Conservation (phyloP, 2,888 invertebrate genomes). For the Shargacucullia verbasci region DNA sequence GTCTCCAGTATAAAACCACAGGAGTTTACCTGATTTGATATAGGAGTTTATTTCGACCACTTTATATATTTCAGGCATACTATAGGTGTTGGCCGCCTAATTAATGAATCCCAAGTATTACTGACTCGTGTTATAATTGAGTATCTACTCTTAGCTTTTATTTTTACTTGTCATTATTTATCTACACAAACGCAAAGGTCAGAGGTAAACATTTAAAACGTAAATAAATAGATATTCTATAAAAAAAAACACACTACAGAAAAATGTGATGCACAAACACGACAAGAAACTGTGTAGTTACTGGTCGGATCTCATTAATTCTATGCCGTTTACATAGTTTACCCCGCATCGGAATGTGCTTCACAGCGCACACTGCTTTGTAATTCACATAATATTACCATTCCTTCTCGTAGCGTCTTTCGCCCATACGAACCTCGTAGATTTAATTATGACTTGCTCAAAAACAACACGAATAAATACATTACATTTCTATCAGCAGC, state of each 20-base stretch:
- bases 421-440: neutral
- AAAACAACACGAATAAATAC: neutral
- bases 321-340: conserved; percentile 32
- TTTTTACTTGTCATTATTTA: conserved; percentile 11
- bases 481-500: neutral
- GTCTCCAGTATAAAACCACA: too few relatives aligned
- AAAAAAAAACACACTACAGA: conserved; percentile 4
- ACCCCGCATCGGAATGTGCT: conserved; percentile 37
- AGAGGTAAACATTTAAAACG: neutral
- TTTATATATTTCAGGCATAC: too few relatives aligned
- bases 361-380: conserved; percentile 33
- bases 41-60: too few relatives aligned
- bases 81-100: too few relatives aligned
- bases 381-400: conserved; percentile 28
- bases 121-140: conserved; percentile 8
- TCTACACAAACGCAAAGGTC: neutral
- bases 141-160: neutral
- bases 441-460: conserved; percentile 8
- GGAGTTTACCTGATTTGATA: too few relatives aligned
- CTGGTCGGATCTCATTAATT: conserved; percentile 37
- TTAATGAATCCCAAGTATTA: too few relatives aligned
- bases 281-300: conserved; percentile 6
- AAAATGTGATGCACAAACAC: conserved; percentile 26
- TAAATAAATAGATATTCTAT: conserved; percentile 4
- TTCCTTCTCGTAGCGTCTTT: conserved; percentile 5